Percentiles rank a stretch among this genome's conserved stretches.
phyloP scores from a whole-genome alignment of 1,140 invertebrate species.

The Platorchestia sp. region DNA sequence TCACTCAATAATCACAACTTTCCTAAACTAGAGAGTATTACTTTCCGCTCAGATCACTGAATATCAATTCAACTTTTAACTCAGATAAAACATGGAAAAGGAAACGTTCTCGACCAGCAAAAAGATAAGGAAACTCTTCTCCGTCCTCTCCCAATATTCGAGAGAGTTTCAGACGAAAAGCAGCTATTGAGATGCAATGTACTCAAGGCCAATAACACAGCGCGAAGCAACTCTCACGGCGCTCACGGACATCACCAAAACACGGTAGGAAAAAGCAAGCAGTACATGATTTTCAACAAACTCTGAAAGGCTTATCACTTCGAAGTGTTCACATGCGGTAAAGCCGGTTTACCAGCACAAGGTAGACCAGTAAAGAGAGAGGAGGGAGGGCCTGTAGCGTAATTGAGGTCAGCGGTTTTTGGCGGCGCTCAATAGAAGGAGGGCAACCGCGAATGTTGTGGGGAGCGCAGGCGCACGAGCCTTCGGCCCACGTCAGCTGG shows the following conservation, averaged over 20 bases:
- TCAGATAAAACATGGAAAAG: too few relatives aligned
- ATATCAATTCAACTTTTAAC: too few relatives aligned
- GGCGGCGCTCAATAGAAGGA: not conserved
- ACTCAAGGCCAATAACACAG: not conserved
- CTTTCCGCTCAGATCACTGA: too few relatives aligned
- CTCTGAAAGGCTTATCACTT: not conserved
- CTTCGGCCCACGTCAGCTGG: not conserved
- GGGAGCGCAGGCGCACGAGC: not conserved
- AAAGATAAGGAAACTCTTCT: not conserved
- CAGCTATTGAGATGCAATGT: not conserved
- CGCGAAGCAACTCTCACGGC: not conserved
- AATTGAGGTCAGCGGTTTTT: slow-evolving; percentile 31
- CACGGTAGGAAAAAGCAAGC: not conserved
- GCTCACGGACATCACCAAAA: not conserved
- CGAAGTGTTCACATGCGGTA: not conserved
- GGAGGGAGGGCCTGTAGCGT: not conserved
- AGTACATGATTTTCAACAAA: not conserved
- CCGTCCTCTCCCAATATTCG: not conserved
- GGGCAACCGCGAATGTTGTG: not conserved
- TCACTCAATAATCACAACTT: too few relatives aligned
- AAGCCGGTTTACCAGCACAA: not conserved
- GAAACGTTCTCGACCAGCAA: too few relatives aligned
- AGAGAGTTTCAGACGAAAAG: not conserved
- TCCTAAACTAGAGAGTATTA: too few relatives aligned
- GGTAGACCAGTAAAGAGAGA: not conserved